A percentile compares a stretch with the other conserved stretches of the same genome.
phyloP scores from a whole-genome alignment of 2,888 invertebrate species.

The Agriopis marginaria region DNA sequence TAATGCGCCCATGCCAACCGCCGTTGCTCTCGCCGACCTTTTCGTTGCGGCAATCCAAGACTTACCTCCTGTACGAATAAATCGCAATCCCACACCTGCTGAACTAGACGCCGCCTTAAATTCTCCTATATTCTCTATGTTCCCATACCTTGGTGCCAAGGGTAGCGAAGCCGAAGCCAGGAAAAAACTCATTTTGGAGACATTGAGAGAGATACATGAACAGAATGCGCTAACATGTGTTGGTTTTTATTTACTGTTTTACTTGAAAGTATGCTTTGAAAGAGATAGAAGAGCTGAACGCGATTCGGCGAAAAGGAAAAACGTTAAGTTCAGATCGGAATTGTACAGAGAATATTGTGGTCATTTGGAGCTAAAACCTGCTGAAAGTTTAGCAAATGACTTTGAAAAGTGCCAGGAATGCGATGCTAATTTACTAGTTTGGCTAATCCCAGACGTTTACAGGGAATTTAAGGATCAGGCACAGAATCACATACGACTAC shows the following conservation, averaged over 20 bases:
- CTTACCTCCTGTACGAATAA: slow-evolving; percentile 79
- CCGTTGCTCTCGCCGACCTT: slow-evolving; percentile 76
- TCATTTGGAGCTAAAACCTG: slow-evolving; percentile 91
- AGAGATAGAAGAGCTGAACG: slow-evolving; percentile 77
- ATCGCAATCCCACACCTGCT: slow-evolving; percentile 78
- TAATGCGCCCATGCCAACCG: slow-evolving; percentile 72
- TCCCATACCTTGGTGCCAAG: slow-evolving; percentile 92
- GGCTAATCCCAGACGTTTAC: slow-evolving; percentile 97
- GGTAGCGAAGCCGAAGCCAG: slow-evolving; percentile 89
- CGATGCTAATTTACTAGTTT: slow-evolving; percentile 95
- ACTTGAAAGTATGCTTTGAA: slow-evolving; percentile 92
- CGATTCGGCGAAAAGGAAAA: slow-evolving; percentile 83
- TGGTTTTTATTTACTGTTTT: slow-evolving; percentile 95
- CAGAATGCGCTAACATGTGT: slow-evolving; percentile 89
- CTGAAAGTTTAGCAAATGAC: slow-evolving; percentile 92
- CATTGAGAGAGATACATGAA: slow-evolving; percentile 92
- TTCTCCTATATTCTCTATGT: slow-evolving; percentile 94
- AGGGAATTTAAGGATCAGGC: slow-evolving; percentile 95
- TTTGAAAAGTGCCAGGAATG: slow-evolving; percentile 95
- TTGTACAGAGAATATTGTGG: slow-evolving; percentile 96
- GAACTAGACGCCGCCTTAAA: slow-evolving; percentile 90
- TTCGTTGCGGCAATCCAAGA: slow-evolving; percentile 82
- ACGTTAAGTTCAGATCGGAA: slow-evolving; percentile 91
- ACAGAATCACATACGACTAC: slow-evolving; percentile 94
- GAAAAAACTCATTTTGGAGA: slow-evolving; percentile 92